A percentile compares a stretch with the other conserved stretches of the same genome.
phyloP scores from a whole-genome alignment of 2,888 invertebrate genomes.

The Syrphus vitripennis region DNA sequence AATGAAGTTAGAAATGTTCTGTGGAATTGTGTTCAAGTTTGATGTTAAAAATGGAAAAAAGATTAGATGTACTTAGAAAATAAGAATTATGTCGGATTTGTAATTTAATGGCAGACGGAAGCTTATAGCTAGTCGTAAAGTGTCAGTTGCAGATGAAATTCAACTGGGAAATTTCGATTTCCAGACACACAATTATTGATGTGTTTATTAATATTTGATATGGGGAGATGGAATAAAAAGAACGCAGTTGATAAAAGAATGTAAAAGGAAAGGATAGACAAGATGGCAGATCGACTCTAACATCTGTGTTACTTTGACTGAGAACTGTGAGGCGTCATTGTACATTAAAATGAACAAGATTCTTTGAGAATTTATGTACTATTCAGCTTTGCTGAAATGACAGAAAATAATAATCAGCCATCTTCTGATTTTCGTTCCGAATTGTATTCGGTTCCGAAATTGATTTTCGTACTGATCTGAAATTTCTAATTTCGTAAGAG shows the following conservation, averaged over 20 bases:
- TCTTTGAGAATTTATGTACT: too few species aligned
- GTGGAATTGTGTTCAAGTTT: neutral
- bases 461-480: too few species aligned
- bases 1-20: neutral
- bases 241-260: neutral
- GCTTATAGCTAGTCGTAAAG: neutral
- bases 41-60: neutral
- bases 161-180: neutral
- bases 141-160: slow-evolving; percentile 6
- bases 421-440: too few species aligned
- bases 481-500: too few species aligned
- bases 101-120: neutral
- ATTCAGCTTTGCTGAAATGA: too few species aligned
- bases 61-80: neutral
- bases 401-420: too few species aligned
- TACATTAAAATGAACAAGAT: too few species aligned
- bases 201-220: neutral
- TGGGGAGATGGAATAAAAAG: neutral
- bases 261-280: neutral
- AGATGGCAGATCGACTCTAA: too few species aligned
- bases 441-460: too few species aligned
- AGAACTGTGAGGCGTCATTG: too few species aligned
- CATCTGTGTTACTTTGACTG: too few species aligned
- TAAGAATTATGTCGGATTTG: slow-evolving; percentile 2
- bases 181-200: neutral